Evolutionary conservation across 2,888 invertebrate genomes (phyloP).

Genomic region (Trilocha varians): DNA sequence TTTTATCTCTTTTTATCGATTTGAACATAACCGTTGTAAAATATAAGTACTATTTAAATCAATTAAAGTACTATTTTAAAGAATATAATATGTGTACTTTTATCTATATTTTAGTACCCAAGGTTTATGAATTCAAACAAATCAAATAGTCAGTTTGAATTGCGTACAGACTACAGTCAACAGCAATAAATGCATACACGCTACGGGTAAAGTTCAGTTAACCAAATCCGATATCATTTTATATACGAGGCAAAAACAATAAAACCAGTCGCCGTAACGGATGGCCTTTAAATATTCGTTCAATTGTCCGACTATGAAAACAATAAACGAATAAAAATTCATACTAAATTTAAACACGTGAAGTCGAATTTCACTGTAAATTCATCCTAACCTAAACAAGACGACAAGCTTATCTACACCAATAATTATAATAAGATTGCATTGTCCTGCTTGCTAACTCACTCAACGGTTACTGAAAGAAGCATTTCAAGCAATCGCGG

Average conservation of each 20-base stretch:
- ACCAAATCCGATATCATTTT: conserved; percentile 15
- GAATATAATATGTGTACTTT: too few species aligned
- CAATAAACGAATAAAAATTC: too few species aligned
- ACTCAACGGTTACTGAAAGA: conserved; percentile 15
- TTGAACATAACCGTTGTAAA: too few species aligned
- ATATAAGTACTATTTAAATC: too few species aligned
- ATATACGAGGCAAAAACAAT: conserved; percentile 28
- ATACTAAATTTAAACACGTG: too few species aligned
- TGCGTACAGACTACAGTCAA: conserved; percentile 3
- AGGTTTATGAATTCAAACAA: not conserved
- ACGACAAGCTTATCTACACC: not conserved
- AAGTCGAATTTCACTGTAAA: too few species aligned
- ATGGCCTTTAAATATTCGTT: conserved; percentile 27
- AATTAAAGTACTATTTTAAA: too few species aligned
- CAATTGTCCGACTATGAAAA: conserved; percentile 20
- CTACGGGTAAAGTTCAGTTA: conserved; percentile 3
- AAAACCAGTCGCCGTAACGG: conserved; percentile 25
- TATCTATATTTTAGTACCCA: too few species aligned
- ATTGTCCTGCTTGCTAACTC: conserved; percentile 3
- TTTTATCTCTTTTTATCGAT: too few species aligned
- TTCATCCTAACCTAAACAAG: too few species aligned
- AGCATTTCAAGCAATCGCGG: conserved; percentile 50
- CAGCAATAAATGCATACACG: conserved; percentile 1
- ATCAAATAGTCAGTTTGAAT: not conserved
- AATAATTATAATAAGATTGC: conserved; percentile 6